Percentiles rank a stretch among this genome's conserved stretches.
phyloP scores from a whole-genome alignment of 2,113 vertebrate species.

The Paratilapia polleni region DNA sequence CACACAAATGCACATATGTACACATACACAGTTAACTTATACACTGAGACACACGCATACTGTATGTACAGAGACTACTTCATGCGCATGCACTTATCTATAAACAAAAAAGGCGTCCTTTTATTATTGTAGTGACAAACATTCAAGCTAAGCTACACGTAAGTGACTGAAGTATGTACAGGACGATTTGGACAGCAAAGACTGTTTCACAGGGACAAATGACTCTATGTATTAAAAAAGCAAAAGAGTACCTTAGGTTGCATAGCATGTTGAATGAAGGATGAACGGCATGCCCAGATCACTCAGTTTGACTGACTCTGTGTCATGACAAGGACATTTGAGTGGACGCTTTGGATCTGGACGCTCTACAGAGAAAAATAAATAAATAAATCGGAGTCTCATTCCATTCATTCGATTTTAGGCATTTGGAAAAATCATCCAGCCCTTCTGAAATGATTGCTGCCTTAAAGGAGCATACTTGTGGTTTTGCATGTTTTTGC shows the following conservation, averaged over 20 bases:
- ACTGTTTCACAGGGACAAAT: constrained; percentile 23
- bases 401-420: not conserved
- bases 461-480: not conserved
- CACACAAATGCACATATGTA: constrained; percentile 26
- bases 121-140: constrained; percentile 29
- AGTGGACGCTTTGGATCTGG: constrained; percentile 14
- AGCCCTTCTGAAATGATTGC: constrained; percentile 12
- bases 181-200: constrained; percentile 24
- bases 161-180: constrained; percentile 39
- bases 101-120: constrained; percentile 35
- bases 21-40: constrained; percentile 61
- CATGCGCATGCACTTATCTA: constrained; percentile 65
- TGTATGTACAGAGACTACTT: constrained; percentile 65
- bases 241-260: constrained; percentile 17
- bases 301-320: constrained; percentile 26
- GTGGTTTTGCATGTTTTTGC: constrained; percentile 19
- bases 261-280: constrained; percentile 58
- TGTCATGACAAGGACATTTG: constrained; percentile 7
- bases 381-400: not conserved
- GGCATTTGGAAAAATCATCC: not conserved
- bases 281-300: constrained; percentile 33
- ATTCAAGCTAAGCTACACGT: constrained; percentile 46
- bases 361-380: not conserved
- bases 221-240: constrained; percentile 35
- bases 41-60: constrained; percentile 60